These are phyloP conservation scores for Andricus quercusramuli DNA, from an alignment of 2,888 invertebrate genomes.

Conservation along the genomic window DNA sequence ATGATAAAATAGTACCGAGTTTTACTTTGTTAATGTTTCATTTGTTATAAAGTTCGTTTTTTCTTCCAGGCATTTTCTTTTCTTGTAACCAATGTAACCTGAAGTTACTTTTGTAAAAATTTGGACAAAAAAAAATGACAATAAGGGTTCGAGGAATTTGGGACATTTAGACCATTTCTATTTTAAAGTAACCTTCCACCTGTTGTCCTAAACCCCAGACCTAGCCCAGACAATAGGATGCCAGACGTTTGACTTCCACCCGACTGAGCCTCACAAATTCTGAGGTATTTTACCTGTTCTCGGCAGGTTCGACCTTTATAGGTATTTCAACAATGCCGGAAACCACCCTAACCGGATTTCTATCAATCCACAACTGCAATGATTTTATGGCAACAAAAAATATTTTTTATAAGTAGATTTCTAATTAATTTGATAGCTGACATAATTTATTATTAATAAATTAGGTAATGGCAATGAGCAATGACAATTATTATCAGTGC, in stretches of 20 bases:
- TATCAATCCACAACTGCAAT: neutral
- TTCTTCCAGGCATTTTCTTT: too few relatives aligned
- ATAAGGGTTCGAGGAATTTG: neutral
- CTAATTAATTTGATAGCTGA: neutral
- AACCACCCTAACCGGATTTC: neutral
- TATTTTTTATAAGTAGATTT: neutral
- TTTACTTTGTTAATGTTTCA: too few relatives aligned
- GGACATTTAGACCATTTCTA: neutral
- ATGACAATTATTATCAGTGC: too few relatives aligned
- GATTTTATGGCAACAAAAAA: neutral
- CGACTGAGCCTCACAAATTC: neutral
- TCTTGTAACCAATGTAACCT: too few relatives aligned
- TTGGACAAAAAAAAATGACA: neutral
- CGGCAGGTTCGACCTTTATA: constrained; percentile 20
- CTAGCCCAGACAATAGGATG: neutral
- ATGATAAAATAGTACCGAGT: too few relatives aligned
- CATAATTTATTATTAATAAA: too few relatives aligned
- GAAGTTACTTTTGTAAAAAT: too few relatives aligned
- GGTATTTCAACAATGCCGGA: constrained; percentile 19
- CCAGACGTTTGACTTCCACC: constrained; percentile 15
- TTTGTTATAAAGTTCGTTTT: too few relatives aligned
- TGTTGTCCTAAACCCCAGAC: constrained; percentile 1
- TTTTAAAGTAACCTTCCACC: neutral
- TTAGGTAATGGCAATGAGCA: too few relatives aligned
- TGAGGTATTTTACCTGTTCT: constrained; percentile 30